These are phyloP conservation scores for Drosophila eohydei DNA, from an alignment of 2,888 invertebrate genomes.

Conservation along the genomic window DNA sequence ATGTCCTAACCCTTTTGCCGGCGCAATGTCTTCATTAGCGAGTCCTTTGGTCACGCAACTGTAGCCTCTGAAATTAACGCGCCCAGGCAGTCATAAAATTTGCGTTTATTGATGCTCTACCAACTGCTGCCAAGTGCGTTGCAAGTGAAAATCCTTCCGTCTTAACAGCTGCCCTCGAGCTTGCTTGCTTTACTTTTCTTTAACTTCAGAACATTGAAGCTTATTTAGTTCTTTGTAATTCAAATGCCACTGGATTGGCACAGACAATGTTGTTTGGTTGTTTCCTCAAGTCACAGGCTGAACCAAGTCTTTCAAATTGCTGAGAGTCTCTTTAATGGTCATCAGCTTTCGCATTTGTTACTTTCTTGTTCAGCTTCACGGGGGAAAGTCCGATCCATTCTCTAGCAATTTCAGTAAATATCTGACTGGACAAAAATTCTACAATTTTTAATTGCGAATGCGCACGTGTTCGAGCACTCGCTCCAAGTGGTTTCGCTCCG, in stretches of 20 bases:
- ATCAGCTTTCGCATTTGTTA: neutral
- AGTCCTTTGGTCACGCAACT: slow-evolving; percentile 79
- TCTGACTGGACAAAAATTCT: slow-evolving; percentile 27
- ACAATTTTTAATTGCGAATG: slow-evolving; percentile 58
- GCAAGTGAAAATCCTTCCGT: slow-evolving; percentile 66
- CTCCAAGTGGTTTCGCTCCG: slow-evolving; percentile 10
- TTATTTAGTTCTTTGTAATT: no score
- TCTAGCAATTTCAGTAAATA: slow-evolving; percentile 16
- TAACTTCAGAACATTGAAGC: neutral
- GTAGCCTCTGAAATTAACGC: slow-evolving; percentile 74
- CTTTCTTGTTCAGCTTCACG: neutral
- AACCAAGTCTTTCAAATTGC: neutral
- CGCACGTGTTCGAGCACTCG: slow-evolving; percentile 64
- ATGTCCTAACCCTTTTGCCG: slow-evolving; percentile 57
- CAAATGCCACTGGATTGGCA: neutral
- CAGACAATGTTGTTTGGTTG: neutral
- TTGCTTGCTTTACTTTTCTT: neutral
- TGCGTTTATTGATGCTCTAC: slow-evolving; percentile 77
- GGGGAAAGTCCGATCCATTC: slow-evolving; percentile 7
- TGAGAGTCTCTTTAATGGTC: neutral
- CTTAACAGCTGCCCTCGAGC: slow-evolving; percentile 50
- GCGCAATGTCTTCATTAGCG: slow-evolving; percentile 73
- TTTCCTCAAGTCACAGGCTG: neutral
- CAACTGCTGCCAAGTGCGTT: slow-evolving; percentile 54
- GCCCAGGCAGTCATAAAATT: slow-evolving; percentile 72